Conservation (phyloP, 2,113 vertebrate species). For the Charina bottae region DNA sequence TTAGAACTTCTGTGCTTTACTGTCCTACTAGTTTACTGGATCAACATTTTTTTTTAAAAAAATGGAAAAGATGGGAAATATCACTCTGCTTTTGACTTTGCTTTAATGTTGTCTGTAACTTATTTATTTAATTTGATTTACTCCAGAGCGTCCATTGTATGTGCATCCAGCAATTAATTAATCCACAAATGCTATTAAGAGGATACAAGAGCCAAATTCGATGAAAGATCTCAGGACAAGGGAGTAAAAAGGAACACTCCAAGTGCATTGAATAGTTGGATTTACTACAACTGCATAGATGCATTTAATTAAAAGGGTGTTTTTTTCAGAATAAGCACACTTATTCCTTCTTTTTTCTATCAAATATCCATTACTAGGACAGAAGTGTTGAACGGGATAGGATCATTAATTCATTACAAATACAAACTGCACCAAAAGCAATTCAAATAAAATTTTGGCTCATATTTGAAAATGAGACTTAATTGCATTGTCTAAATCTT, state of each 20-base stretch:
- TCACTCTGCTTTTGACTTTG: conserved; percentile 5
- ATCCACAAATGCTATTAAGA: not conserved
- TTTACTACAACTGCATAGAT: not conserved
- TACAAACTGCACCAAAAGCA: not conserved
- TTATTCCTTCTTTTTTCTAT: not conserved
- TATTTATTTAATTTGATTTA: not conserved
- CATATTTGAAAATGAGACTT: not conserved
- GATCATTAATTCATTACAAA: not conserved
- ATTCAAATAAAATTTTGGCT: not conserved
- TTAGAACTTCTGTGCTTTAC: too few relatives aligned
- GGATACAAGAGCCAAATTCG: not conserved
- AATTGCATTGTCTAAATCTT: not conserved
- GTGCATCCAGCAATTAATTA: not conserved
- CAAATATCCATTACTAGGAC: not conserved
- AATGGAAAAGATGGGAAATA: not conserved
- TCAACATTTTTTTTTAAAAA: not conserved
- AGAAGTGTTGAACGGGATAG: not conserved
- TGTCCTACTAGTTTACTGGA: not conserved
- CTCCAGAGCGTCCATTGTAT: not conserved
- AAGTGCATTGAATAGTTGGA: not conserved
- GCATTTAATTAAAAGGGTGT: not conserved
- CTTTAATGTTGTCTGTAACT: not conserved
- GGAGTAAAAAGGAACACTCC: not conserved
- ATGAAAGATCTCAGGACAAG: not conserved
- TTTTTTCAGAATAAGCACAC: not conserved